Conservation (phyloP, 2,113 vertebrate species). For the Morone saxatilis region DNA sequence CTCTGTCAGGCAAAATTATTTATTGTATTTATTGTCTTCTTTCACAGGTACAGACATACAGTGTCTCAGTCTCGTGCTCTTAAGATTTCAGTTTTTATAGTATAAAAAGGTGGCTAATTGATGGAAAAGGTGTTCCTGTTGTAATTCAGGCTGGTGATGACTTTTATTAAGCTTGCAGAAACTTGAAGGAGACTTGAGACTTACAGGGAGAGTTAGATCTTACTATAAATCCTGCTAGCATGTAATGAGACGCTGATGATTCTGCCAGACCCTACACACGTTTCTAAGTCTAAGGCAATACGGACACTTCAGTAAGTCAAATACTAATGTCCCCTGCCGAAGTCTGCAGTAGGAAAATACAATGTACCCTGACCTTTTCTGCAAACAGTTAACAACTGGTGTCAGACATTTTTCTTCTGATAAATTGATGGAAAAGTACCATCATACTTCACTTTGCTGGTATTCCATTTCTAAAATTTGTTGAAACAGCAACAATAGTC, state of each 20-base stretch:
- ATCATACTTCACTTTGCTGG: slow-evolving; percentile 38
- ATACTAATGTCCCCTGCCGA: background rate
- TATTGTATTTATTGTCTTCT: slow-evolving; percentile 13
- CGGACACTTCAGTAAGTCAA: slow-evolving; percentile 7
- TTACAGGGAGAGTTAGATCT: slow-evolving; percentile 38
- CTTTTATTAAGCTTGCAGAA: slow-evolving; percentile 15
- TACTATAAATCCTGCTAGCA: slow-evolving; percentile 51
- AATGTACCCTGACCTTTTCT: background rate
- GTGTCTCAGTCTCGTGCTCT: slow-evolving; percentile 6
- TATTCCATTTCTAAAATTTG: slow-evolving; percentile 57
- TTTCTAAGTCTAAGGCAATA: slow-evolving; percentile 16
- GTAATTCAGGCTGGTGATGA: slow-evolving; percentile 49
- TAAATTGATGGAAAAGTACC: slow-evolving; percentile 31
- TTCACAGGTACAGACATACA: slow-evolving; percentile 11
- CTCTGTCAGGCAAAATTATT: no score
- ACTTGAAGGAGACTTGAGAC: slow-evolving; percentile 48
- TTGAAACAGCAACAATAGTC: slow-evolving; percentile 62
- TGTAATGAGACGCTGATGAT: slow-evolving; percentile 72
- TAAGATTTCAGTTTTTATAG: slow-evolving; percentile 24
- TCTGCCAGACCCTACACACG: slow-evolving; percentile 54
- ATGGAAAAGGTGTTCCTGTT: slow-evolving; percentile 53
- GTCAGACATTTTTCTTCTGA: slow-evolving; percentile 1
- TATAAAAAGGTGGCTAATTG: slow-evolving; percentile 41
- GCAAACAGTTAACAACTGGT: slow-evolving; percentile 2
- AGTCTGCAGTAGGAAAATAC: background rate